Evolutionary conservation across 2,888 invertebrate species (phyloP).

Genomic region (Drosophila lacicola): DNA sequence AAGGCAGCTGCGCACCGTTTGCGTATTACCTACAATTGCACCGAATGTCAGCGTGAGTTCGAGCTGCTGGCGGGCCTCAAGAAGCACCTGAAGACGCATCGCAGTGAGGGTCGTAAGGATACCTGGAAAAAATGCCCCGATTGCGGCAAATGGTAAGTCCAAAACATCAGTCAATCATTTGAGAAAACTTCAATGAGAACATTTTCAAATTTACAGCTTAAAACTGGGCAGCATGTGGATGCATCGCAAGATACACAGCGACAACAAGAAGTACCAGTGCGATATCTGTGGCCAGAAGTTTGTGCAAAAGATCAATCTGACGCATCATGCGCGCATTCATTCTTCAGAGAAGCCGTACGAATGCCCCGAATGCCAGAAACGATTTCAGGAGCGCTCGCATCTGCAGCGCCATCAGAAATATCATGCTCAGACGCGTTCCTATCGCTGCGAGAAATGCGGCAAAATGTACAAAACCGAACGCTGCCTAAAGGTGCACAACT

Average conservation of each 20-base stretch:
- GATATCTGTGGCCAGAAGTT: slow-evolving; percentile 85
- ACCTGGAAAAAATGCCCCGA: slow-evolving; percentile 85
- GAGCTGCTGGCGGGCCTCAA: slow-evolving; percentile 80
- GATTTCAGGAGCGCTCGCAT: slow-evolving; percentile 85
- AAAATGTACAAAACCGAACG: slow-evolving; percentile 87
- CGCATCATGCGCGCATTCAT: slow-evolving; percentile 84
- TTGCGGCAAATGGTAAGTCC: slow-evolving; percentile 84
- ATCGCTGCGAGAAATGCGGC: slow-evolving; percentile 84
- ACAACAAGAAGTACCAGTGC: slow-evolving; percentile 85
- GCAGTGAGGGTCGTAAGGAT: slow-evolving; percentile 81
- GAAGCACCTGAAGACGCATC: slow-evolving; percentile 83
- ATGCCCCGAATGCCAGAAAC: slow-evolving; percentile 84
- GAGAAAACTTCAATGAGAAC: not conserved
- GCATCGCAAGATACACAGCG: slow-evolving; percentile 85
- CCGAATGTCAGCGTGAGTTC: slow-evolving; percentile 83
- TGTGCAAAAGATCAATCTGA: slow-evolving; percentile 85
- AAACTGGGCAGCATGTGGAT: slow-evolving; percentile 85
- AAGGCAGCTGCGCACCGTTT: slow-evolving; percentile 79
- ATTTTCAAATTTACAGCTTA: slow-evolving; percentile 65
- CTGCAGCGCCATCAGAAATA: slow-evolving; percentile 85
- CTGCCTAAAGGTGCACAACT: slow-evolving; percentile 87
- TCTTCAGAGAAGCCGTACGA: slow-evolving; percentile 84
- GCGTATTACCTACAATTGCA: slow-evolving; percentile 79
- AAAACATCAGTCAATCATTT: not conserved
- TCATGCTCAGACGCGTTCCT: slow-evolving; percentile 84